Percentiles rank a stretch among this genome's conserved stretches.
Evolutionary conservation across 2,113 vertebrate species (phyloP).

Genomic region (Orthonyx spaldingii): DNA sequence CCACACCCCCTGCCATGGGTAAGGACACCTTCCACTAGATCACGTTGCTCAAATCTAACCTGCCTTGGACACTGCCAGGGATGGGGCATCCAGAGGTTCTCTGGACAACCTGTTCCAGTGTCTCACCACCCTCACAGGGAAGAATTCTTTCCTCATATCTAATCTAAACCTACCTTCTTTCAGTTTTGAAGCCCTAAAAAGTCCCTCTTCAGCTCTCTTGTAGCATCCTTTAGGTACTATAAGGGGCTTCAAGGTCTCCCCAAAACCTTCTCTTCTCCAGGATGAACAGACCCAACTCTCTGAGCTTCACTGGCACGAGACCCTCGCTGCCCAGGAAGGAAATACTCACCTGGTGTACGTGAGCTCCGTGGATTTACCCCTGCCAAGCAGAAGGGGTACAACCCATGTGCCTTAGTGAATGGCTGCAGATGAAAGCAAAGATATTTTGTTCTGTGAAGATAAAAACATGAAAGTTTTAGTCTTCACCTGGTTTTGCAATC

Average conservation of each 20-base stretch:
- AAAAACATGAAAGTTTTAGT: background rate
- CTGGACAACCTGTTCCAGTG: background rate
- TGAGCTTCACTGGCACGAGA: background rate
- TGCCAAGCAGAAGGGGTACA: background rate
- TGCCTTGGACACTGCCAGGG: background rate
- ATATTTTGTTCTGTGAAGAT: background rate
- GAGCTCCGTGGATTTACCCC: background rate
- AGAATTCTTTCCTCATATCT: background rate
- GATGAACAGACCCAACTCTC: background rate
- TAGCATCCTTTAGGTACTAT: background rate
- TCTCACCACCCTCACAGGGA: accelerated
- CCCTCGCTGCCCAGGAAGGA: background rate
- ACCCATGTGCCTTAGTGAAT: background rate
- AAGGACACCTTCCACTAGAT: background rate
- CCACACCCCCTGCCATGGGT: background rate
- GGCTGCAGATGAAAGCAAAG: background rate
- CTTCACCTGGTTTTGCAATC: background rate
- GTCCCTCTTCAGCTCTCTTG: background rate
- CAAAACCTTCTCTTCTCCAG: background rate
- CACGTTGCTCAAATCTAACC: background rate
- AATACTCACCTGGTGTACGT: accelerated
- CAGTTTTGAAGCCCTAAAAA: background rate
- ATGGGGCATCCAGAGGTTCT: background rate
- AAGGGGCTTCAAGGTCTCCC: background rate
- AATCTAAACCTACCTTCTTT: background rate